Conservation (phyloP, 2,888 invertebrate genomes). For the Therioaphis trifolii region DNA sequence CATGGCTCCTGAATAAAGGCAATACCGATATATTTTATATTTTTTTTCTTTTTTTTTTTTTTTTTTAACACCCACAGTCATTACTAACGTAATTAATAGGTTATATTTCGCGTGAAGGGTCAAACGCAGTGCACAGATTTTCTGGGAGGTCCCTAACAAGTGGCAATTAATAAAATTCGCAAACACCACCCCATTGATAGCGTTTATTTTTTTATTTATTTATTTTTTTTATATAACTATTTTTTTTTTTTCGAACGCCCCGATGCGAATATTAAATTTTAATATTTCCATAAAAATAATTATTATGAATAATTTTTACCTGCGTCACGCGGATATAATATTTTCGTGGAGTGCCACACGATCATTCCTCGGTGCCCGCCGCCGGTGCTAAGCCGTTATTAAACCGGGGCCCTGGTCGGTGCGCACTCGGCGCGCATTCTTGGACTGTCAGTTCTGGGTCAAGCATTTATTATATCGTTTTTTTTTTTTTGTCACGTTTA, state of each 20-base stretch:
- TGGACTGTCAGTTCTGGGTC: constrained; percentile 9
- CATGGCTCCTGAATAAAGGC: constrained; percentile 20
- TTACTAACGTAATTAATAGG: constrained; percentile 56
- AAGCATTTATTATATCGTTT: neutral
- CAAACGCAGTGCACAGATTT: constrained; percentile 21
- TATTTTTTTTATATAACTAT: neutral
- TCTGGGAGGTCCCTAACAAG: constrained; percentile 42
- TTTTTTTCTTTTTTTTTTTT: neutral
- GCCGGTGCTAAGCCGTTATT: too few relatives aligned
- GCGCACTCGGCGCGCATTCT: neutral
- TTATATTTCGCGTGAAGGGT: constrained; percentile 38
- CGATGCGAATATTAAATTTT: constrained; percentile 37
- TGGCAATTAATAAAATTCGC: constrained; percentile 57
- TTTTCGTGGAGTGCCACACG: neutral
- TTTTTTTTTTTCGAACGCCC: constrained; percentile 30
- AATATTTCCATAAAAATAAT: constrained; percentile 10
- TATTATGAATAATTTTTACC: constrained; percentile 28
- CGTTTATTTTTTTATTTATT: too few relatives aligned
- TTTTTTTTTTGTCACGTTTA: too few relatives aligned
- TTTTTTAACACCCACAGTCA: constrained; percentile 40
- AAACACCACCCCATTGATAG: constrained; percentile 17
- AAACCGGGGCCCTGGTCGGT: too few relatives aligned
- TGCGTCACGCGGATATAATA: neutral
- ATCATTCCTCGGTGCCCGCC: neutral
- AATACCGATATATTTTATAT: constrained; percentile 18